Conservation (phyloP, 2,797 vertebrate genomes). For the Arremon brunneinucha region DNA sequence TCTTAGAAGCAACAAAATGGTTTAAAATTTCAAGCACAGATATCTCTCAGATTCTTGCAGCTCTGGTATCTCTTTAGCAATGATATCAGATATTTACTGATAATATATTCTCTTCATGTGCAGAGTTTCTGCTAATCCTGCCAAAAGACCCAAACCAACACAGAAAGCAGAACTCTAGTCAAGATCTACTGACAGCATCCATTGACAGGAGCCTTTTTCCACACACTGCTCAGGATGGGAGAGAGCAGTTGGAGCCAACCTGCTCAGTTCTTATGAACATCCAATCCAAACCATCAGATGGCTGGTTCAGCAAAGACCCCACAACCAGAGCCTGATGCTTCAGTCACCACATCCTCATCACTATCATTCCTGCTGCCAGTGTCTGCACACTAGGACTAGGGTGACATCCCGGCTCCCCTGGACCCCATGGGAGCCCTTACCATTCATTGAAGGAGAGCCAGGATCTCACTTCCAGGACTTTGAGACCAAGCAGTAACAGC, state of each 20-base stretch:
- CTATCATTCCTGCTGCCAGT: background rate
- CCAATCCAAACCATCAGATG: background rate
- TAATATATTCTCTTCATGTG: background rate
- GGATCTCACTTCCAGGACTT: conserved; percentile 31
- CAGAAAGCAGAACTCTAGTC: background rate
- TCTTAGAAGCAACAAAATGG: background rate
- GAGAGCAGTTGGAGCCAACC: background rate
- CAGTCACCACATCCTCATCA: background rate
- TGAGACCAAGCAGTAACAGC: conserved; percentile 41
- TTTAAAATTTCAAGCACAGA: background rate
- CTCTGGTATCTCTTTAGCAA: background rate
- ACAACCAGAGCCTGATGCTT: background rate
- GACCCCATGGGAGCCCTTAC: background rate
- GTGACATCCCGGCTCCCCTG: conserved; percentile 5
- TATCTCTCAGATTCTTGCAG: background rate
- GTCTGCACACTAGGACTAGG: background rate
- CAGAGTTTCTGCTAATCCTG: background rate
- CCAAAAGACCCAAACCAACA: background rate
- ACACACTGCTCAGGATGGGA: background rate
- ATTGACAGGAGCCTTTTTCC: background rate
- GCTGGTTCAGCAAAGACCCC: background rate
- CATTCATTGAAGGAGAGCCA: conserved; percentile 22
- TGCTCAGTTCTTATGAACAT: background rate
- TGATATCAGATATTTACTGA: background rate
- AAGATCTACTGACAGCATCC: background rate